These are phyloP conservation scores for Nerophis lumbriciformis DNA, from an alignment of 2,113 vertebrate species.

Conservation along the genomic window DNA sequence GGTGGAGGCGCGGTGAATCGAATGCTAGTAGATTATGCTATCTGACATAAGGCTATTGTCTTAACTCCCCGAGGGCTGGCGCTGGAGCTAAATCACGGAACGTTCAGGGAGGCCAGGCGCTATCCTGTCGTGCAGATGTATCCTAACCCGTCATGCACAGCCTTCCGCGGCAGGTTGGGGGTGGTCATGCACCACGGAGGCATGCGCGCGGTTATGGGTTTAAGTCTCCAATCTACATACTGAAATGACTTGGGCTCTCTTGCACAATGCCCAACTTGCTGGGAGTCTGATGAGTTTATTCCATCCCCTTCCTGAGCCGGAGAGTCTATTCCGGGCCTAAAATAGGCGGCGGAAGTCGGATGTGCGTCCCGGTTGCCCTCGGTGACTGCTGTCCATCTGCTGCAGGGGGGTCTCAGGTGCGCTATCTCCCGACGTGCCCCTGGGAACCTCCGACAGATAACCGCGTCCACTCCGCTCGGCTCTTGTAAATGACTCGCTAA, in stretches of 20 bases:
- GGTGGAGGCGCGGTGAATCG: conserved; percentile 51
- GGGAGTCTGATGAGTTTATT: conserved; percentile 70
- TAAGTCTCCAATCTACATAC: conserved; percentile 69
- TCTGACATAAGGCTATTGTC: conserved; percentile 61
- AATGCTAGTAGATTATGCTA: conserved; percentile 56
- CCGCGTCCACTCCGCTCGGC: conserved; percentile 56
- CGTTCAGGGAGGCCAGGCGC: conserved; percentile 51
- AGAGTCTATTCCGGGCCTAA: conserved; percentile 47
- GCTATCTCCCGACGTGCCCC: conserved; percentile 62
- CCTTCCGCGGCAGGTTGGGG: conserved; percentile 66
- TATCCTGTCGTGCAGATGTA: conserved; percentile 60
- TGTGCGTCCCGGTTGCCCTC: conserved; percentile 58
- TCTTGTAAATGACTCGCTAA: conserved; percentile 74
- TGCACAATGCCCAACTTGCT: conserved; percentile 66
- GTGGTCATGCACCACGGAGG: conserved; percentile 58
- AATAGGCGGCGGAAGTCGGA: conserved; percentile 53
- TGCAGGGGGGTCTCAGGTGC: conserved; percentile 69
- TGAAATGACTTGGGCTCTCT: conserved; percentile 65
- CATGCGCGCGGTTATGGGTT: conserved; percentile 60
- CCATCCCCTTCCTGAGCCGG: conserved; percentile 54
- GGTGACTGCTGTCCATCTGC: conserved; percentile 60
- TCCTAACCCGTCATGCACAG: conserved; percentile 63
- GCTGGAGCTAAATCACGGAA: conserved; percentile 53
- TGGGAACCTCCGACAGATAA: conserved; percentile 66
- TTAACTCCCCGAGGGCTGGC: conserved; percentile 54